These are phyloP conservation scores for Onychorhynchus coronatus DNA, from an alignment of 2,113 vertebrate genomes.

Conservation along the genomic window DNA sequence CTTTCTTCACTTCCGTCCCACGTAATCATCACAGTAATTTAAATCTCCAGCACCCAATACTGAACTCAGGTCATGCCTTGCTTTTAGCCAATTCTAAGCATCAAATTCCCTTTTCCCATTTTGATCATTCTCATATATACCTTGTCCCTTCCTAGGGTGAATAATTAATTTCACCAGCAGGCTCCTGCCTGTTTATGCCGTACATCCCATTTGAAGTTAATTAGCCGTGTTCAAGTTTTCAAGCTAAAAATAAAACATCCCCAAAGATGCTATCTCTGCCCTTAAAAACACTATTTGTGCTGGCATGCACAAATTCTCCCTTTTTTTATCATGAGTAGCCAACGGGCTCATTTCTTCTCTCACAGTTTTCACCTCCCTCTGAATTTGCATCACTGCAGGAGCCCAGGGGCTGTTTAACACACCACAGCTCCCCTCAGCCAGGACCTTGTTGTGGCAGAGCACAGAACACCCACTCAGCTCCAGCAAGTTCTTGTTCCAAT, in stretches of 20 bases:
- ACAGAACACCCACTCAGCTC: background rate
- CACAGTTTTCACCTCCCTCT: background rate
- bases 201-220: slow-evolving; percentile 20
- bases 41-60: fast-evolving
- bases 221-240: background rate
- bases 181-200: slow-evolving; percentile 21
- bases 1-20: background rate
- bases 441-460: background rate
- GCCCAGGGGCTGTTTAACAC: background rate
- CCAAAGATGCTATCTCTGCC: background rate
- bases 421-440: background rate
- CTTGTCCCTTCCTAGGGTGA: slow-evolving; percentile 24
- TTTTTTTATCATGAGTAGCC: background rate
- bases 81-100: background rate
- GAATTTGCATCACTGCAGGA: background rate
- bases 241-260: slow-evolving; percentile 41
- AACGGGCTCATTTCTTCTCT: background rate
- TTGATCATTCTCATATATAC: background rate
- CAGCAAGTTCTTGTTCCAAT: background rate
- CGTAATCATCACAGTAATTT: background rate
- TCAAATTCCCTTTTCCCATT: background rate
- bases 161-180: slow-evolving; percentile 52
- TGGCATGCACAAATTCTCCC: background rate
- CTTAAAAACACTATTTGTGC: slow-evolving; percentile 20
- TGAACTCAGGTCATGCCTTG: background rate